Evolutionary conservation across 2,888 invertebrate species (phyloP).

Genomic region (Caenorhabditis sinica): DNA sequence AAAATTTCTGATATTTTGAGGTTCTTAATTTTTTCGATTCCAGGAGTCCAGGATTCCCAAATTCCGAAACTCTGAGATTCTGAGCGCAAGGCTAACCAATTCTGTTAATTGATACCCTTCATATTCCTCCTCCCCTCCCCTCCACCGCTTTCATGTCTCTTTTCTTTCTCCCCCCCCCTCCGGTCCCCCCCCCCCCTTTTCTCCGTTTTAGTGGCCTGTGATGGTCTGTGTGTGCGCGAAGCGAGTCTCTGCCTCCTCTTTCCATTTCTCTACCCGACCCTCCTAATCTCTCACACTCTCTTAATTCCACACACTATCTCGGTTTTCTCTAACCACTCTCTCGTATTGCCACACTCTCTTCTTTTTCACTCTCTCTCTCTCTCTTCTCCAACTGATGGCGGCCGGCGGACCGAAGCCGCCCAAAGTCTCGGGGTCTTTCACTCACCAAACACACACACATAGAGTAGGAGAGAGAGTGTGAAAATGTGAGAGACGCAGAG

Average conservation of each 20-base stretch:
- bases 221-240: slow-evolving; percentile 25
- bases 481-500: not conserved
- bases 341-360: not conserved
- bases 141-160: not conserved
- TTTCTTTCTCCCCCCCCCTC: not conserved
- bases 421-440: not conserved
- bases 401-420: not conserved
- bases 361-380: too few species aligned
- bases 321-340: not conserved
- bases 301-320: not conserved
- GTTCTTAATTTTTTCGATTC: not conserved
- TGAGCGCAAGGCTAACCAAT: not conserved
- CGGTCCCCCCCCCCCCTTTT: not conserved
- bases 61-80: not conserved
- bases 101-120: not conserved
- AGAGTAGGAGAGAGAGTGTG: not conserved
- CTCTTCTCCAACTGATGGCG: not conserved
- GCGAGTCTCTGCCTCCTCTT: not conserved
- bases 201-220: slow-evolving; percentile 33
- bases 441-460: not conserved
- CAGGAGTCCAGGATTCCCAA: not conserved
- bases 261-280: slow-evolving; percentile 16
- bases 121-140: not conserved
- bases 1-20: not conserved
- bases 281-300: slow-evolving; percentile 9